Conservation (phyloP, 2,888 invertebrate species). For the Lepidocyrtoides sp. region DNA sequence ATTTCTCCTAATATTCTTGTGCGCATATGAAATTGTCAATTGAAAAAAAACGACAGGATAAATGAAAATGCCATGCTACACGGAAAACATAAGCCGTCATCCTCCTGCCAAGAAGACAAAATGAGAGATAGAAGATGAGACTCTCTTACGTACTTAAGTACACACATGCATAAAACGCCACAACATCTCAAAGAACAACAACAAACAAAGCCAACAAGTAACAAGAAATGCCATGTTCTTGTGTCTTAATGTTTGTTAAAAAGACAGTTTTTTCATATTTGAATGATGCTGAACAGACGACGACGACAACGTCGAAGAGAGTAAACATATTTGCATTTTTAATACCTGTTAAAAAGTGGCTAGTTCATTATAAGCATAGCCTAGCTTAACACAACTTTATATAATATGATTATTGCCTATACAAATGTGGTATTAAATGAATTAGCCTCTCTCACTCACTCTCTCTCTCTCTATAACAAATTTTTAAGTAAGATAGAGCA, state of each 20-base stretch:
- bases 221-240: constrained; percentile 77
- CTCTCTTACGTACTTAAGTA: background rate
- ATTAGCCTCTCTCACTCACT: no score
- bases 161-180: background rate
- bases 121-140: background rate
- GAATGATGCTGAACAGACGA: constrained; percentile 27
- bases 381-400: no score
- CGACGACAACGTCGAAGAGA: background rate
- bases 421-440: background rate
- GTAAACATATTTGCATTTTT: constrained; percentile 13
- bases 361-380: no score
- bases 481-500: constrained; percentile 21
- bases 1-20: background rate
- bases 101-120: constrained; percentile 2
- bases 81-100: constrained; percentile 32
- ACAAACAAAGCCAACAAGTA: constrained; percentile 32
- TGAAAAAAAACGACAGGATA: background rate
- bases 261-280: constrained; percentile 71
- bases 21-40: constrained; percentile 11
- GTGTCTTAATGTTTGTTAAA: constrained; percentile 76
- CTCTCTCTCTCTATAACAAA: background rate
- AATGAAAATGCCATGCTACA: constrained; percentile 69
- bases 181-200: constrained; percentile 10
- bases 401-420: background rate
- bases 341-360: constrained; percentile 18